Evolutionary conservation across 1,140 invertebrate genomes (phyloP), one percentile per base, ranked within the genome.

Genomic region (Dufourea novaeangliae): DNA sequence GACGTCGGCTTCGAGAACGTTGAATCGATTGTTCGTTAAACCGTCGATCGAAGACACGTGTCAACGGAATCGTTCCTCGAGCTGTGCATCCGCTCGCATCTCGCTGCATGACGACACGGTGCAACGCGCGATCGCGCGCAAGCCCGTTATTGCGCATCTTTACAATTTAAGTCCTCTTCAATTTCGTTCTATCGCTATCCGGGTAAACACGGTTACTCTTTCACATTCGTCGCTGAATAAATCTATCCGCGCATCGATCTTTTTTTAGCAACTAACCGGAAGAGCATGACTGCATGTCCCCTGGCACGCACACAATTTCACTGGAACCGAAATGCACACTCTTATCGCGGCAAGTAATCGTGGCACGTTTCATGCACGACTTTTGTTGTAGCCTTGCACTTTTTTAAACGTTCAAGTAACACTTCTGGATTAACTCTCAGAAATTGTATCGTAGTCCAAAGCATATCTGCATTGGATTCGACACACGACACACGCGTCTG

Each of bases 1-100:
- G n/a, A n/a, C n/a, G 50, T n/a, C 32, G 63, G 72, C 52, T 70
- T 79, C 54, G 34, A 37, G 29, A 12, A 29, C 72, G 63, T 34
- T 37, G 57, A 32, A 63, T 63, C 59, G 54, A 70, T 59, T 14
- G 29, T 44, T 29, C 41, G 37, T 11, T 37, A 71, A 37, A 10
- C 39, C 66, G 46, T 54, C 14, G 66, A 68, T 37, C 46, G 11
- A 17, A 27, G n/a, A n/a, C n/a, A n/a, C n/a, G n/a, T n/a, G n/a
- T n/a, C 5, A 8, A 32, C 17, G 2, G 27, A n/a, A 46, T 12
- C 20, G 1, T 17, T 11, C 20, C 34, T 37, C 34, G 34, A 37
- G 8, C 3, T 8, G 34, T 37, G 34, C 8, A n/a, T 50, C 5
- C 32, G 20, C 29, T 25, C 4, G 29, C 25, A 52, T n/a, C 46